These are phyloP conservation scores for Brenthis hecate DNA, from an alignment of 2,888 invertebrate species.

Conservation along the genomic window DNA sequence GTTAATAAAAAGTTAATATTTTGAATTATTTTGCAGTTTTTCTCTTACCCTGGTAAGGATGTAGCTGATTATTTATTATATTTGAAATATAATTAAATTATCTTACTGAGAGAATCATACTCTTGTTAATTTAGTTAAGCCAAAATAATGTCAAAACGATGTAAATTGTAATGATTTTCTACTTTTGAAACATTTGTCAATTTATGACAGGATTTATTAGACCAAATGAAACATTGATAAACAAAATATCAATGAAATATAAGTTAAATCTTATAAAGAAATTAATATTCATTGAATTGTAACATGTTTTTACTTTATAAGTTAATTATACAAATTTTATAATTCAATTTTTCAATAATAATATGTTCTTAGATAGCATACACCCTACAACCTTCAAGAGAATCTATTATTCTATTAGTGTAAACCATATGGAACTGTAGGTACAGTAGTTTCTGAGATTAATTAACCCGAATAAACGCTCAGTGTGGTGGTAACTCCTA, in stretches of 20 bases:
- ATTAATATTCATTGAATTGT: too few species aligned
- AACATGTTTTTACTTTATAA: too few species aligned
- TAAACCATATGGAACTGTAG: too few species aligned
- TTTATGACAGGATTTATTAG: slow-evolving; percentile 1
- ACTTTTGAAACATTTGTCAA: slow-evolving; percentile 34
- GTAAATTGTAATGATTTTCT: slow-evolving; percentile 37
- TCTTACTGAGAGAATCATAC: slow-evolving; percentile 72
- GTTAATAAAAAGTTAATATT: too few species aligned
- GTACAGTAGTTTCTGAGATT: too few species aligned
- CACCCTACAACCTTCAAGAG: too few species aligned
- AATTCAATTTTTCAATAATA: too few species aligned
- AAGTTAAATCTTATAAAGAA: not conserved
- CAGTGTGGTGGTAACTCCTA: too few species aligned
- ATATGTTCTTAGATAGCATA: too few species aligned
- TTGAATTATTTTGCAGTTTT: not conserved
- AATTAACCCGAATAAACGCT: too few species aligned
- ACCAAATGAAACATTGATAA: not conserved
- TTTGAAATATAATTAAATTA: slow-evolving; percentile 45
- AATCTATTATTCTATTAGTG: too few species aligned
- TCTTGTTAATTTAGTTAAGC: slow-evolving; percentile 79
- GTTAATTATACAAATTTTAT: too few species aligned
- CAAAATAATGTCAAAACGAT: slow-evolving; percentile 69
- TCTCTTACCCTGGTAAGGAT: slow-evolving; percentile 1
- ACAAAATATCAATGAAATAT: not conserved
- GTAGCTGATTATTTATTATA: not conserved